Base-by-base conservation (phyloP, 2,888 invertebrate species). In the Cremastinae sp. region DNA sequence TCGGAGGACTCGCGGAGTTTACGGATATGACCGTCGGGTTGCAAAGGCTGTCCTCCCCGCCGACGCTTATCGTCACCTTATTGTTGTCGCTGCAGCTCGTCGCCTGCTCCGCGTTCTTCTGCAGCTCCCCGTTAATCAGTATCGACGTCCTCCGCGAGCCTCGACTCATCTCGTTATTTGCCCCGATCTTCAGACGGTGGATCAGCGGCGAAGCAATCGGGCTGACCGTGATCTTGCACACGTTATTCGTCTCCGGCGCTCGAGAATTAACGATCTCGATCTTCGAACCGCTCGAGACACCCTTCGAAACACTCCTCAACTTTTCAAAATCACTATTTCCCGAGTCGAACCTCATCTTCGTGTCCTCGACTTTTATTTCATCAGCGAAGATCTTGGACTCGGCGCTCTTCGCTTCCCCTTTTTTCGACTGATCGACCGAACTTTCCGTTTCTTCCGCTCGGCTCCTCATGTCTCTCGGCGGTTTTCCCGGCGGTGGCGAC, bases 141-240 rank as follows among this genome's bases (percentile, higher is more conserved):
- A 95, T 87, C 18, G 89, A 90, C 92, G 95, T 90, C 93, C 94
- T 87, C 93, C 94, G 64, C 93, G 94, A 86, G 91, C 94, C 84
- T 91, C 94, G n/a, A n/a, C n/a, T n/a, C n/a, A n/a, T 90, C 83
- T 5, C 10, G 12, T 77, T 80, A n/a, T 81, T 83, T 4, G 84
- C 78, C 10, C 79, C 85, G 5, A 90, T 84, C 51, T 87, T 88
- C 4, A 90, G 75, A 53, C 89, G 84, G 78, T 90, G 90, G n/a
- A 90, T 84, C 54, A 88, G 79, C 22, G 87, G 88, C 0, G 85
- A 82, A 0, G 84, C 79, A 22, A 83, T 79, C 0, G 88, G 88
- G 49, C 83, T 87, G 1, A 90, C 88, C 0, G 87, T 88, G 12
- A 89, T 90, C 45, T 90, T 89, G 74, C 88, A 89, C 9, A 89